These are phyloP conservation scores for Andricus grossulariae DNA, from an alignment of 1,140 invertebrate species.

Conservation along the genomic window DNA sequence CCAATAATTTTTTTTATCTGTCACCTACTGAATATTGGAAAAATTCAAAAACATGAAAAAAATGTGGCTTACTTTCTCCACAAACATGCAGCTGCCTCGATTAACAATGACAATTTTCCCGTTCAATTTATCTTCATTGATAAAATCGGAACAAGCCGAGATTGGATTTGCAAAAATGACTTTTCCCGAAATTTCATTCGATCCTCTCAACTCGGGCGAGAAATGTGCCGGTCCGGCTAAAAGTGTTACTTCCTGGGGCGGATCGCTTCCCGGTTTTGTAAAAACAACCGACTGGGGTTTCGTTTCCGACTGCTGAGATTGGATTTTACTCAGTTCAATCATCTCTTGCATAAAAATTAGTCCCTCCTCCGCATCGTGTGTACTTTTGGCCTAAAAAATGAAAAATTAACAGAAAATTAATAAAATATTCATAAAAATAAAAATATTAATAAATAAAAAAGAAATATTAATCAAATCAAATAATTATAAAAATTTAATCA, in stretches of 20 bases:
- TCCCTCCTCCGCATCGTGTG: constrained; percentile 93
- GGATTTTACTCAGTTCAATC: constrained; percentile 90
- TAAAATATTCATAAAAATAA: constrained; percentile 6
- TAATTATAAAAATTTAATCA: no score
- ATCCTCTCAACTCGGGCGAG: constrained; percentile 83
- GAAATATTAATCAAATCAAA: no score
- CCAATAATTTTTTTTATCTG: no score
- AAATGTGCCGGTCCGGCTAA: constrained; percentile 95
- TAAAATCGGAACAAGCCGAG: constrained; percentile 82
- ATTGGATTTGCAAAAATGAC: constrained; percentile 82
- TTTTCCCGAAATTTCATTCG: constrained; percentile 78
- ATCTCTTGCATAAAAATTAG: constrained; percentile 98
- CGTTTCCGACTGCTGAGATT: constrained; percentile 79
- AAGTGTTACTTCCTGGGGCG: constrained; percentile 72
- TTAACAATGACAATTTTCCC: constrained; percentile 90
- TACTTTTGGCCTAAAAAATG: constrained; percentile 83
- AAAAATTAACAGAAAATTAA: neutral
- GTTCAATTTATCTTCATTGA: constrained; percentile 79
- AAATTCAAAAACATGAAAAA: neutral
- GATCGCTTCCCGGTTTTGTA: constrained; percentile 62
- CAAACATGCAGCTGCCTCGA: constrained; percentile 95
- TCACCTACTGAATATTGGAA: no score
- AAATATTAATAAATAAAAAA: neutral
- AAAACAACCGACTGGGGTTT: constrained; percentile 79
- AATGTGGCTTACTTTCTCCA: constrained; percentile 86